Percentiles rank a stretch among this genome's conserved stretches.
Evolutionary conservation across 2,797 vertebrate species (phyloP).

Genomic region (Sebastes ruberrimus): DNA sequence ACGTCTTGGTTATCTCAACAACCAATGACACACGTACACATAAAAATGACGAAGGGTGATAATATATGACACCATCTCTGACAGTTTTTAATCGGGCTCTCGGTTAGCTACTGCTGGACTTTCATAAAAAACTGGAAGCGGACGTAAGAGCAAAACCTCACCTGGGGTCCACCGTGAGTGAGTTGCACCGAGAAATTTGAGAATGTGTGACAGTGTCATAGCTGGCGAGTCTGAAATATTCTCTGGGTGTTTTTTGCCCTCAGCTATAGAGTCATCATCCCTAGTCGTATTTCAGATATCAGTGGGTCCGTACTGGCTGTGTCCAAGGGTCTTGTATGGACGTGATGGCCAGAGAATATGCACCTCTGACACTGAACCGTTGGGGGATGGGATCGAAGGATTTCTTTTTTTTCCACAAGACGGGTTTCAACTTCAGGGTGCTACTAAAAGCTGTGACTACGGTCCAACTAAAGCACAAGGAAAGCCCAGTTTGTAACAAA

Average conservation of each 20-base stretch:
- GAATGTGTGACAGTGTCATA: constrained; percentile 12
- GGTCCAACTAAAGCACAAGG: background rate
- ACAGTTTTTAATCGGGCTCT: constrained; percentile 24
- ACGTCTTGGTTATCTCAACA: constrained; percentile 84
- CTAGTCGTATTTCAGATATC: constrained; percentile 46
- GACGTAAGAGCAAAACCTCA: constrained; percentile 24
- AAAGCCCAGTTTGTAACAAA: background rate
- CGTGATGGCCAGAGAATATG: constrained; percentile 43
- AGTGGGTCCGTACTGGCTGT: constrained; percentile 47
- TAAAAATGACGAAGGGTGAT: background rate
- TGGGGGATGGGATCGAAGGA: constrained; percentile 19
- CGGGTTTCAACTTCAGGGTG: constrained; percentile 1
- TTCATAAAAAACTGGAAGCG: constrained; percentile 20
- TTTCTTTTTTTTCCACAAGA: constrained; percentile 12
- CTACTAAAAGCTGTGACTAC: background rate
- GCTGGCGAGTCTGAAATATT: constrained; percentile 38
- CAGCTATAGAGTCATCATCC: constrained; percentile 24
- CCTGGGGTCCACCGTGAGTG: constrained; percentile 35
- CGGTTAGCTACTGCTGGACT: constrained; percentile 35
- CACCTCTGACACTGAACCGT: constrained; percentile 47
- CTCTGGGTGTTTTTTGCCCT: constrained; percentile 41
- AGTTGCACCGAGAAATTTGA: constrained; percentile 29
- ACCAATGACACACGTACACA: constrained; percentile 69
- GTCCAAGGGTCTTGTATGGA: constrained; percentile 38
- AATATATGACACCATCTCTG: background rate